phyloP scores from a whole-genome alignment of 2,113 vertebrate species.

The Phaetusa simplex region DNA sequence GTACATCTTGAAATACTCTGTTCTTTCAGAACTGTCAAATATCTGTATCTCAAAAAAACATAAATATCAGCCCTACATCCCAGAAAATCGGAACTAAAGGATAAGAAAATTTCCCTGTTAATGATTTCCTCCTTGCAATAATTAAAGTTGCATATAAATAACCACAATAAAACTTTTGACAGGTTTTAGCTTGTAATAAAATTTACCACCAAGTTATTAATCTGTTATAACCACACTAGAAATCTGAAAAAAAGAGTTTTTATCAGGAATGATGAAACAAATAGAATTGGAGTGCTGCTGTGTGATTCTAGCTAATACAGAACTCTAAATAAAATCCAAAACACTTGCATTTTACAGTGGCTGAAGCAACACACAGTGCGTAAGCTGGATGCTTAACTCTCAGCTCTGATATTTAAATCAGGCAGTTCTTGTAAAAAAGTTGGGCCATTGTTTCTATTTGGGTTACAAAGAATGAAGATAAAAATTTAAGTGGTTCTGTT shows the following conservation, averaged over 20 bases:
- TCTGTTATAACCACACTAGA: not conserved
- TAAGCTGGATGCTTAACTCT: not conserved
- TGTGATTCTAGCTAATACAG: not conserved
- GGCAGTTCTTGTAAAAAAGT: not conserved
- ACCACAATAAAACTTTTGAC: not conserved
- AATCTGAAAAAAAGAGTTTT: not conserved
- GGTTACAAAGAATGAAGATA: conserved; percentile 18
- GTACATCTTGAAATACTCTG: not conserved
- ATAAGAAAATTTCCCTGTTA: not conserved
- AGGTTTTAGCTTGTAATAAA: not conserved
- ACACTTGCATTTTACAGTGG: not conserved
- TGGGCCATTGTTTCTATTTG: conserved; percentile 17
- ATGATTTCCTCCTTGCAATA: not conserved
- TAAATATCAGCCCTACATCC: not conserved
- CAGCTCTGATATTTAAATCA: conserved; percentile 30
- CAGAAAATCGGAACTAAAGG: not conserved
- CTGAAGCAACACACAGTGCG: not conserved
- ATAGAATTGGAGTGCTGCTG: not conserved
- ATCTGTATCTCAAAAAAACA: not conserved
- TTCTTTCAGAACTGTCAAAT: not conserved
- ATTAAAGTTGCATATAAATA: not conserved
- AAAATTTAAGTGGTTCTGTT: conserved; percentile 38
- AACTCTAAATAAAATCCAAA: not conserved
- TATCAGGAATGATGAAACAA: not conserved
- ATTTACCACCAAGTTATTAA: not conserved